phyloP scores from a whole-genome alignment of 1,140 invertebrate species.

The Conopomorpha cramerella region DNA sequence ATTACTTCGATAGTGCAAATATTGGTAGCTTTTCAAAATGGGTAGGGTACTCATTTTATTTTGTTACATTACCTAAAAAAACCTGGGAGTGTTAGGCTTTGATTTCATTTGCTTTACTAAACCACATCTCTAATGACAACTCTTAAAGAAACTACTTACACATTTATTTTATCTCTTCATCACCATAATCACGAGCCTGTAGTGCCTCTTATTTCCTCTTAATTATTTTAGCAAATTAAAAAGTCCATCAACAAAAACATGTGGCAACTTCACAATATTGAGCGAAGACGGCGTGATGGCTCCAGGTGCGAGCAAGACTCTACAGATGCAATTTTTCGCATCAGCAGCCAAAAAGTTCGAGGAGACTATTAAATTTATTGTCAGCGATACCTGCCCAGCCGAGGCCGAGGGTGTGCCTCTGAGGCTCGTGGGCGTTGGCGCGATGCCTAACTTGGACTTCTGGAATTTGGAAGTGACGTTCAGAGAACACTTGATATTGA shows the following conservation, averaged over 20 bases:
- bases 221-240: conserved; percentile 25
- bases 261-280: conserved; percentile 42
- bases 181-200: neutral
- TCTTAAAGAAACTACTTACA: neutral
- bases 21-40: no score
- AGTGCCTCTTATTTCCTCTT: conserved; percentile 1
- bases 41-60: no score
- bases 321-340: conserved; percentile 43
- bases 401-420: conserved; percentile 47
- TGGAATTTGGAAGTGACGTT: conserved; percentile 51
- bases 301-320: conserved; percentile 31
- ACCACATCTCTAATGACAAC: neutral
- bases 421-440: conserved; percentile 39
- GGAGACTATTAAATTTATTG: conserved; percentile 44
- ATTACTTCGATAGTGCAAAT: conserved; percentile 19
- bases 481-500: conserved; percentile 46
- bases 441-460: conserved; percentile 42
- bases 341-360: conserved; percentile 30
- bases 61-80: no score
- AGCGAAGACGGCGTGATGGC: conserved; percentile 44
- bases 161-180: conserved; percentile 2
- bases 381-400: conserved; percentile 45
- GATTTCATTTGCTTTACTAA: no score
- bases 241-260: conserved; percentile 36
- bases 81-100: no score